Base-by-base conservation (phyloP, 2,113 vertebrate genomes). In the Phoenicopterus ruber region DNA sequence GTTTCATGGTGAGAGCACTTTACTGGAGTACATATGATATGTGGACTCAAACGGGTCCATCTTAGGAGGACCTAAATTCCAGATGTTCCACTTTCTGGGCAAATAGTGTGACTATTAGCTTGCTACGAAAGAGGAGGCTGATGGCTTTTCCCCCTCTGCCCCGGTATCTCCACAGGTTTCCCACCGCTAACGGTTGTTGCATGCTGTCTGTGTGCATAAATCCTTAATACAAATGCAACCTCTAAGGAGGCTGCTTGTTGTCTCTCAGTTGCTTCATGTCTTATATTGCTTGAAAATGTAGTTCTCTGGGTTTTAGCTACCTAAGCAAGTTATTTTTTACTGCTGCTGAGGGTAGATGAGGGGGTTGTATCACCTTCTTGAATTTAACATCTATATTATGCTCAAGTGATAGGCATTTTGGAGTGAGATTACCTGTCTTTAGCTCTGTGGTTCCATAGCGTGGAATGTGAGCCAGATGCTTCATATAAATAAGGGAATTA, bases 161-260 rank as follows among this genome's bases (percentile, higher is more conserved):
- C 29, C 22, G 7, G 8, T 13, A 17, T 58, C 36, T 58, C 28
- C 42, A 16, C 24, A 28, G 5, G 17, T 61, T 73, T 67, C 26
- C 1, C 1, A 9, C 24, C 4, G 1, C n/a, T 13, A 11, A 10
- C 5, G 3, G 31, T 6, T 59, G 36, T 52, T 58, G 29, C n/a
- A 16, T 42, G 36, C 57, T 34, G 13, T 31, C 42, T 13, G 2
- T 18, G 3, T 46, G 13, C 11, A 17, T 22, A 59, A 78, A 54
- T 54, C 38, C n/a, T 55, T 28, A 14, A 9, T 17, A 24, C 6
- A 58, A 26, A 66, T 22, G 20, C 34, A 18, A 4, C 10, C 24
- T 40, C 32, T 7, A 21, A 13, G 44, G 29, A 25, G 17, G 3
- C 42, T 38, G 9, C 40, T 31, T 34, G 16, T 50, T 63, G 25